Base-by-base conservation (phyloP, 2,888 invertebrate species). In the Stomorhina lunata region DNA sequence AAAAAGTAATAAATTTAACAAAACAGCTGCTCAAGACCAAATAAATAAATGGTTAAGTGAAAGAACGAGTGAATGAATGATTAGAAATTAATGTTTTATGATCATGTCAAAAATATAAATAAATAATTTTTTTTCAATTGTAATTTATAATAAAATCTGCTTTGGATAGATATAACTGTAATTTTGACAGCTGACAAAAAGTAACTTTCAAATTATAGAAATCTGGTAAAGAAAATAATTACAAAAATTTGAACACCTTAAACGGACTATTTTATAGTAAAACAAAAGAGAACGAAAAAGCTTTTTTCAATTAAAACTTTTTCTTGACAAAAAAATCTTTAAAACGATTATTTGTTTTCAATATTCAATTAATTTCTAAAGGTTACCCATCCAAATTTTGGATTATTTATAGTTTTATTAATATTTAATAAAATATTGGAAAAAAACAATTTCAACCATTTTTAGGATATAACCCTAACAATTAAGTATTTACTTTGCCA, bases 111-210 rank as follows among this genome's bases (percentile, higher is more conserved):
- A 57, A 34, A 29, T 53, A 55, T 0, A 53, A 29, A 55, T 55
- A 43, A 40, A 32, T 15, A 43, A 25, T n/a, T 6, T 34, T 43
- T 7, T 61, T 4, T 63, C 40, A 68, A 61, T 25, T 29, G 29
- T 50, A 40, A 15, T 45, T 69, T 7, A 45, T 15, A 59, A 45
- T 45, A 48, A 34, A n/a, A n/a, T n/a, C n/a, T 71, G 9, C 50
- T 50, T 7, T 37, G n/a, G 22, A 6, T 37, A 10, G 22, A 6
- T 40, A 50, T 61, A 73, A 78, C 73, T 43, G 78, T 59, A 75
- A 75, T 69, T 82, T 78, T 82, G 81, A 79, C 75, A 82, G 81
- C 78, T 79, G 81, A 37, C 81, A 81, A 78, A 66, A 76, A 32
- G n/a, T 34, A 12, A 45, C n/a, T 57, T 45, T 12, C 27, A 57